These are phyloP conservation scores for Brachionus sp. DNA, from an alignment of 1,140 invertebrate species.

Conservation along the genomic window DNA sequence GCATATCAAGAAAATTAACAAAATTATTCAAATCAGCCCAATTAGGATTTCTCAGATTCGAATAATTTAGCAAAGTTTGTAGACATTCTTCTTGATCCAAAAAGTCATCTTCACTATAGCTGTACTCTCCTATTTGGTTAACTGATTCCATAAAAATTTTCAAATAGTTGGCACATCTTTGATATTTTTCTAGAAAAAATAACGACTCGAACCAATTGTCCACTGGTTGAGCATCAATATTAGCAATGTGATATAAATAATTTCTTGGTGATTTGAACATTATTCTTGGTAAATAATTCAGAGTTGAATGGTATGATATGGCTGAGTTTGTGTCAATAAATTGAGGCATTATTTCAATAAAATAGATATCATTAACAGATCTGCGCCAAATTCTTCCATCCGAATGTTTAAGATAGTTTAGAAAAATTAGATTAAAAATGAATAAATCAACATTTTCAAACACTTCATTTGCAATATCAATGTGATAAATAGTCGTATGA, in stretches of 20 bases:
- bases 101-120: background rate
- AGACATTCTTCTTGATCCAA: background rate
- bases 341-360: slow-evolving; percentile 25
- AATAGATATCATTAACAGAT: background rate
- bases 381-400: slow-evolving; percentile 19
- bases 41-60: slow-evolving; percentile 53
- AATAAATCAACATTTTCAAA: slow-evolving; percentile 22
- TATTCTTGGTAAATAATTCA: background rate
- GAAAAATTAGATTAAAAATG: slow-evolving; percentile 5
- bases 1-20: slow-evolving; percentile 55
- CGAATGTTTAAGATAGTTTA: slow-evolving; percentile 5
- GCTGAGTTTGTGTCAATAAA: background rate
- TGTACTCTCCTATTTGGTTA: background rate
- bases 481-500: background rate
- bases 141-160: background rate
- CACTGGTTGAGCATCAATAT: background rate
- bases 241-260: slow-evolving; percentile 8
- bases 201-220: slow-evolving; percentile 9
- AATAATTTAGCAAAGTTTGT: slow-evolving; percentile 45
- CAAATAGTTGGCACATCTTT: slow-evolving; percentile 1
- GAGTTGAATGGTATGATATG: background rate
- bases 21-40: slow-evolving; percentile 56
- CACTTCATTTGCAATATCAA: slow-evolving; percentile 33
- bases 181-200: background rate
- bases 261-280: background rate